Conservation (phyloP, 2,113 vertebrate species). For the Narcine bancroftii region DNA sequence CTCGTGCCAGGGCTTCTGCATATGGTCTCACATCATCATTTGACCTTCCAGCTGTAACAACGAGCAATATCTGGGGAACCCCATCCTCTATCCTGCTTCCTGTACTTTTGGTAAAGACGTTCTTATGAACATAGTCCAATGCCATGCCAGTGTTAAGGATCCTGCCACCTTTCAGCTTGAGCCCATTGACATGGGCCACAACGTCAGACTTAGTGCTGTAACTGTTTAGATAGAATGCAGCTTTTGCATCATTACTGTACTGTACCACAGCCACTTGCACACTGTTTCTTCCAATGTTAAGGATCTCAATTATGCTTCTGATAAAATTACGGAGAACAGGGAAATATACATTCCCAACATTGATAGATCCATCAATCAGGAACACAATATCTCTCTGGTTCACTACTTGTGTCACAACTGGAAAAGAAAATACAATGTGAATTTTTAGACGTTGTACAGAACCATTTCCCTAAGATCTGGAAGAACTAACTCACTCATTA, state of each 20-base stretch:
- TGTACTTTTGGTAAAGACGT: slow-evolving; percentile 74
- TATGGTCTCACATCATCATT: slow-evolving; percentile 53
- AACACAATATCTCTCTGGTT: slow-evolving; percentile 68
- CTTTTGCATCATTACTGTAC: slow-evolving; percentile 49
- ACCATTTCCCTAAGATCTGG: background rate
- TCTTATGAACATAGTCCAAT: slow-evolving; percentile 72
- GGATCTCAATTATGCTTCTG: slow-evolving; percentile 45
- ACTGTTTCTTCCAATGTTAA: slow-evolving; percentile 48
- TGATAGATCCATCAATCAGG: slow-evolving; percentile 63
- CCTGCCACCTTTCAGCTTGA: slow-evolving; percentile 62
- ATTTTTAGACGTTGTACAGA: too few species aligned
- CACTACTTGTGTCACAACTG: slow-evolving; percentile 56
- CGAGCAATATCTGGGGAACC: slow-evolving; percentile 81
- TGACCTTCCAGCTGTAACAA: slow-evolving; percentile 68
- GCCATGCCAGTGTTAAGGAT: slow-evolving; percentile 70
- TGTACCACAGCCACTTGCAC: slow-evolving; percentile 53
- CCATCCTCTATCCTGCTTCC: slow-evolving; percentile 89
- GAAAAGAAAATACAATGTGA: slow-evolving; percentile 32
- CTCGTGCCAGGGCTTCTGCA: slow-evolving; percentile 49
- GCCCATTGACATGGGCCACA: slow-evolving; percentile 40
- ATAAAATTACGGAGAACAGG: slow-evolving; percentile 54
- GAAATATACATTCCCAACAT: slow-evolving; percentile 56
- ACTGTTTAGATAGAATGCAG: slow-evolving; percentile 52
- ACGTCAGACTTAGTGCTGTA: slow-evolving; percentile 46
- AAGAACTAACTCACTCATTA: background rate